Evolutionary conservation across 1,140 invertebrate species (phyloP).

Genomic region (Ephestia elutella): DNA sequence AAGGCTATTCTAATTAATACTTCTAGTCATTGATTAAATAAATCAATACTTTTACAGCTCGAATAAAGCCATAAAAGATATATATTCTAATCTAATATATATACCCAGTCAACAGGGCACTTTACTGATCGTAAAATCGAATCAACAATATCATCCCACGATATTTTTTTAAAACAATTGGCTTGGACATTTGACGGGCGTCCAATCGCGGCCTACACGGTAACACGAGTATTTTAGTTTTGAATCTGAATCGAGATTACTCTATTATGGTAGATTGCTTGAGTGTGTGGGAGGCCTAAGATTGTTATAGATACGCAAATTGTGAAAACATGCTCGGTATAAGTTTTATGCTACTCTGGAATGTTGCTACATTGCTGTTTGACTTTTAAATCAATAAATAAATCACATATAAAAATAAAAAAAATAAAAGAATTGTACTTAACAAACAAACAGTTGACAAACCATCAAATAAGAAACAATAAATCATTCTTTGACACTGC

Average conservation of each 20-base stretch:
- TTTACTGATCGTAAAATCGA: conserved; percentile 17
- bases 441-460: neutral
- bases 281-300: neutral
- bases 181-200: conserved; percentile 16
- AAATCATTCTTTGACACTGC: neutral
- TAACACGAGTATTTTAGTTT: conserved; percentile 9
- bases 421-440: neutral
- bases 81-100: neutral
- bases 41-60: conserved; percentile 12
- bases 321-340: neutral
- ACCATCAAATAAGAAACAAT: neutral
- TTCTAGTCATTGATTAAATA: conserved; percentile 11
- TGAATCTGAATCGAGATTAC: conserved; percentile 9
- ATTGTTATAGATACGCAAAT: neutral
- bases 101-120: neutral
- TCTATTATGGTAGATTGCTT: neutral
- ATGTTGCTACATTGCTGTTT: neutral
- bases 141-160: conserved; percentile 10
- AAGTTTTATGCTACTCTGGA: neutral
- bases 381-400: no score
- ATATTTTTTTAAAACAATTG: conserved; percentile 6
- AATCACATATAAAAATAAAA: no score
- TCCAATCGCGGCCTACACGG: conserved; percentile 10
- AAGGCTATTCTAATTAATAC: neutral
- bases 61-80: conserved; percentile 14